Evolutionary conservation across 2,888 invertebrate species (phyloP).

Genomic region (Formica aserva): DNA sequence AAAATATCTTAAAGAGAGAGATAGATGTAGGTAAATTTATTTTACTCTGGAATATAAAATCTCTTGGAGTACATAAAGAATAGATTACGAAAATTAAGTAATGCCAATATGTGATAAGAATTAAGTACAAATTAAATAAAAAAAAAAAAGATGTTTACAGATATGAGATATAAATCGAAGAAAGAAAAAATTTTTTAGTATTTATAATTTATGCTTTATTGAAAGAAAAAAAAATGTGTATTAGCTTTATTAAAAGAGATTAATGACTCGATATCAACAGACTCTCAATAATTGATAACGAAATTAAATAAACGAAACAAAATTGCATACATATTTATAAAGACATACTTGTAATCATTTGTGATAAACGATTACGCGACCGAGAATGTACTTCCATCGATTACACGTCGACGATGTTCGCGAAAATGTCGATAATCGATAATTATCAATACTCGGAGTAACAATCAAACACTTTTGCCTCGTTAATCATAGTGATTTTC

Average conservation of each 20-base stretch:
- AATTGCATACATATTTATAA: background rate
- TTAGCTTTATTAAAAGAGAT: background rate
- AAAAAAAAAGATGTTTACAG: background rate
- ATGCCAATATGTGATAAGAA: background rate
- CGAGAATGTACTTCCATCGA: background rate
- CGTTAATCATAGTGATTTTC: conserved; percentile 44
- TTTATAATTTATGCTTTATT: conserved; percentile 28
- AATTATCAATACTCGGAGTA: conserved; percentile 33
- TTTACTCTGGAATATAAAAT: background rate
- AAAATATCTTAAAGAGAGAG: background rate
- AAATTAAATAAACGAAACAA: background rate
- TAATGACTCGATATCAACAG: background rate
- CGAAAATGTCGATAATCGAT: conserved; percentile 39
- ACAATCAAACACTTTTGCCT: conserved; percentile 43
- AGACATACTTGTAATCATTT: background rate
- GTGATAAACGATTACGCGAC: conserved; percentile 8
- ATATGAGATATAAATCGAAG: too few relatives aligned
- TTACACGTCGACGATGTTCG: conserved; percentile 23
- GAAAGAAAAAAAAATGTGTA: background rate
- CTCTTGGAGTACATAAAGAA: background rate
- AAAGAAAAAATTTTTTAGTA: background rate
- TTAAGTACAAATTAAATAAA: background rate
- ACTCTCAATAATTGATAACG: background rate
- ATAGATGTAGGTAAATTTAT: background rate
- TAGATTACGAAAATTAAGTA: background rate